Conservation (phyloP, 2,113 vertebrate genomes). For the Psilopsiagon aymara region DNA sequence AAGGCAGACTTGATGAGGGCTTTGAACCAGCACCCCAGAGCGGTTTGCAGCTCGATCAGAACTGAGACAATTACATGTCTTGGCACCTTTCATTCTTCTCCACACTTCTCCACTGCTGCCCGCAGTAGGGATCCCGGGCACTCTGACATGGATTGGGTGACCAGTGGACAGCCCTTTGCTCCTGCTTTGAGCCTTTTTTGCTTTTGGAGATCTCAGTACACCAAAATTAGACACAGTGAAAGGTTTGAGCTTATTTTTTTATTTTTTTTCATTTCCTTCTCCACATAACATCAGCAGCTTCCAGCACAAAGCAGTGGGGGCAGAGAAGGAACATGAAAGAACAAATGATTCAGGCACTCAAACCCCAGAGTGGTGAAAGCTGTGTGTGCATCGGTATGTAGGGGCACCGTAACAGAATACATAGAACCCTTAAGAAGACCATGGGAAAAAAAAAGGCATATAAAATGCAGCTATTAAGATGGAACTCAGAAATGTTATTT, state of each 20-base stretch:
- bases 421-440: neutral
- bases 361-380: neutral
- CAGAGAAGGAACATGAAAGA: constrained; percentile 64
- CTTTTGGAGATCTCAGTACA: constrained; percentile 58
- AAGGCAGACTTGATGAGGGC: constrained; percentile 72
- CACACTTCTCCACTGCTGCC: constrained; percentile 63
- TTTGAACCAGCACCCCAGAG: constrained; percentile 70
- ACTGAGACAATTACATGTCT: constrained; percentile 66
- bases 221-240: constrained; percentile 67
- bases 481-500: neutral
- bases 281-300: constrained; percentile 40
- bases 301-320: constrained; percentile 61
- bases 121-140: neutral
- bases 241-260: constrained; percentile 30
- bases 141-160: constrained; percentile 30
- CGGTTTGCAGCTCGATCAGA: constrained; percentile 72
- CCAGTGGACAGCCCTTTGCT: constrained; percentile 64
- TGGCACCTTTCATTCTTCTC: constrained; percentile 73
- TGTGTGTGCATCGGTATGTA: rapidly evolving
- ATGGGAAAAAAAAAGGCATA: neutral
- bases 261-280: neutral
- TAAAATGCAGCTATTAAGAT: neutral
- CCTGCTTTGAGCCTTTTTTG: constrained; percentile 46
- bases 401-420: rapidly evolving
- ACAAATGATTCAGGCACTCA: constrained; percentile 48